Conservation (phyloP, 2,113 vertebrate genomes). For the Podiceps cristatus region DNA sequence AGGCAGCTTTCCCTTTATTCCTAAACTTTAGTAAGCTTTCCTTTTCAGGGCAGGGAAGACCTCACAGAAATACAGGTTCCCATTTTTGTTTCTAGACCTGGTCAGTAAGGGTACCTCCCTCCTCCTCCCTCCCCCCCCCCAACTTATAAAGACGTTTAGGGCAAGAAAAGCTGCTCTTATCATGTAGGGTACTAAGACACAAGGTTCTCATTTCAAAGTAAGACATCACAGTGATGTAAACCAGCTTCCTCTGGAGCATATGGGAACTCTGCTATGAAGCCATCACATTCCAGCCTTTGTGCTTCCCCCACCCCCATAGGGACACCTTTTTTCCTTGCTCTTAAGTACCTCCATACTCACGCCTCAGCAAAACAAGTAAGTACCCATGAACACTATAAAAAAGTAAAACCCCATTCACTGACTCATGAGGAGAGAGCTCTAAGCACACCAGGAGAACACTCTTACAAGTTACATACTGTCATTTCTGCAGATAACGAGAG, state of each 20-base stretch:
- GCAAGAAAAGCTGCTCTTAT: background rate
- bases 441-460: background rate
- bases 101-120: background rate
- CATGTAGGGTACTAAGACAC: background rate
- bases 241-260: background rate
- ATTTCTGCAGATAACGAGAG: background rate
- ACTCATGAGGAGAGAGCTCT: background rate
- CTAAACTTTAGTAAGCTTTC: background rate
- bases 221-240: background rate
- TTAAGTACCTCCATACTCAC: background rate
- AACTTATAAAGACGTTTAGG: background rate
- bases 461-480: background rate
- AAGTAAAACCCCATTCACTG: background rate
- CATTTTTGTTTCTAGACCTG: background rate
- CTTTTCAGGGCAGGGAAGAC: background rate
- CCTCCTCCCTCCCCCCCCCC: fast-evolving
- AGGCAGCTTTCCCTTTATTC: background rate
- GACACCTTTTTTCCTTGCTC: background rate
- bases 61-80: background rate
- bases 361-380: background rate
- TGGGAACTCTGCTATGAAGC: background rate
- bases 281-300: background rate
- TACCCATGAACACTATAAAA: background rate
- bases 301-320: background rate
- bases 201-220: background rate